Evolutionary conservation across 2,888 invertebrate genomes (phyloP), one percentile per base, ranked within the genome.

Genomic region (Malachius bipustulatus): DNA sequence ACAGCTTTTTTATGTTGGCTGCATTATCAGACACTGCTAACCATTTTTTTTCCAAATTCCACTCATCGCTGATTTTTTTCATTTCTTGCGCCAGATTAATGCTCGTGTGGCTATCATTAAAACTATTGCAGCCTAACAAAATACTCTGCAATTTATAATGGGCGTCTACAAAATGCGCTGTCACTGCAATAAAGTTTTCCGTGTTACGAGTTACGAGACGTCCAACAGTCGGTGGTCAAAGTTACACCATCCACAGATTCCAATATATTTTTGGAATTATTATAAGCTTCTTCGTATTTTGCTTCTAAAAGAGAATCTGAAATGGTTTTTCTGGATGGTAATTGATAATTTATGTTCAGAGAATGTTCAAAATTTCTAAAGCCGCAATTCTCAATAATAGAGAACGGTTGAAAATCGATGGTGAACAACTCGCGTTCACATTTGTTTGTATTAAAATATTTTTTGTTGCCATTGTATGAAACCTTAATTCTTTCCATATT

Each of bases 161-260:
- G 29, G 32, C 46, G n/a, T n/a, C 28, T 12, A 52, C 34, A 34
- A 45, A 55, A 41, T 53, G 53, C 9, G 34, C 49, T 4, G 50
- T 52, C 4, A 50, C 46, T 13, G 42, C 50, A 26, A 54, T 37
- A 41, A 41, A 53, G 38, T 40, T 47, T 31, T 54, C 52, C 14
- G 39, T 46, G 31, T 44, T 51, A 4, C 35, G 11, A 4, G 54
- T n/a, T n/a, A n/a, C 36, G 11, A 4, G 54, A 56, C 10, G 54
- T 52, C 53, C 54, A 53, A 31, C 47, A 46, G 40, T 56, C 55
- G 4, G 51, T 52, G 14, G 54, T 55, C 26, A 55, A 10, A 26
- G 46, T 43, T 4, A 47, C 44, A 14, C 40, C 35, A 33, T 30
- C 32, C 24, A 46, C 44, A 6, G 38, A 33, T 33, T 19, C n/a